Evolutionary conservation across 2,888 invertebrate species (phyloP).

Genomic region (Philereme transversata): DNA sequence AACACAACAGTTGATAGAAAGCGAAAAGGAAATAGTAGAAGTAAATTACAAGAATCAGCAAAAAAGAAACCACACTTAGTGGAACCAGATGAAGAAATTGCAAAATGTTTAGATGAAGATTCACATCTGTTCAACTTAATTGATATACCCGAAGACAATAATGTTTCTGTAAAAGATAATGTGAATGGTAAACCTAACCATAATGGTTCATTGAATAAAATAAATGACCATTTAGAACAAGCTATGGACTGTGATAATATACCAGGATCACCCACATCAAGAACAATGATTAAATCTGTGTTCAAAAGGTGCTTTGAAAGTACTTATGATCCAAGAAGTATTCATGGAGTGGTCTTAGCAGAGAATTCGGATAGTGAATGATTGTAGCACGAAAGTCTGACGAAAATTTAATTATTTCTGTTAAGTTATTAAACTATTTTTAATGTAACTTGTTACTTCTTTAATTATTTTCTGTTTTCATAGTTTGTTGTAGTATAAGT

Average conservation of each 20-base stretch:
- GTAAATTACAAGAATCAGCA: conserved; percentile 44
- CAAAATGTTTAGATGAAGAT: conserved; percentile 75
- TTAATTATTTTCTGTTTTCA: too few species aligned
- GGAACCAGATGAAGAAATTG: conserved; percentile 56
- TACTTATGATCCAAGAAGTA: conserved; percentile 86
- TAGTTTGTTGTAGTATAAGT: too few species aligned
- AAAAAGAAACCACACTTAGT: conserved; percentile 68
- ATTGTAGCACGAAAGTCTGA: conserved; percentile 22
- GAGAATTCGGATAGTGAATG: conserved; percentile 88
- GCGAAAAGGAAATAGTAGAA: conserved; percentile 53
- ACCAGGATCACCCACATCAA: conserved; percentile 85
- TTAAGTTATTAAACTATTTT: not conserved
- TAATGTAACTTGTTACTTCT: too few species aligned
- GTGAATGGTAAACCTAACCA: conserved; percentile 22
- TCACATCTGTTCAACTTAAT: conserved; percentile 78
- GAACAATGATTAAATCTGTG: conserved; percentile 84
- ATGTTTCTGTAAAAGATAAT: conserved; percentile 21
- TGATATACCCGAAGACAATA: conserved; percentile 65
- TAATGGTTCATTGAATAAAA: conserved; percentile 38
- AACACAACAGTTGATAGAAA: conserved; percentile 63
- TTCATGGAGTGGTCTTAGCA: conserved; percentile 85
- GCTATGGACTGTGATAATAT: conserved; percentile 76
- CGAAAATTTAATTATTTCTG: not conserved
- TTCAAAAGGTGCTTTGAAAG: conserved; percentile 90
- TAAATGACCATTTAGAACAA: conserved; percentile 37